Percentiles rank a stretch among this genome's conserved stretches.
These are phyloP conservation scores for Metellina segmentata DNA, from an alignment of 2,888 invertebrate species.

Conservation along the genomic window DNA sequence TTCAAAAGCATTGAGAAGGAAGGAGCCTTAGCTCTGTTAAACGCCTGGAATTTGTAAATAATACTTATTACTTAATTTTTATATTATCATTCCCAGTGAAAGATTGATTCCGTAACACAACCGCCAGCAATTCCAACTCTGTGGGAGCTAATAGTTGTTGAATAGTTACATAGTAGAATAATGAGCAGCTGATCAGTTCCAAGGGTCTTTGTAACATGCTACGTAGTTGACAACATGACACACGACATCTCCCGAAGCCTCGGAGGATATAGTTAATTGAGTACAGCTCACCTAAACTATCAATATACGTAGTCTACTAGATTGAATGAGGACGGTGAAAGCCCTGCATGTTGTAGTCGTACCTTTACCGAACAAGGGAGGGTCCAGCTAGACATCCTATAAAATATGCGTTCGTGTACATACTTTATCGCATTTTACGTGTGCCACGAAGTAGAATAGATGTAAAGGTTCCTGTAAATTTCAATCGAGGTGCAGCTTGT, in stretches of 20 bases:
- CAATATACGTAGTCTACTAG: neutral
- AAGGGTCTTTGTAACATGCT: neutral
- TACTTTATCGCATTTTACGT: neutral
- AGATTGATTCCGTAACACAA: too few species aligned
- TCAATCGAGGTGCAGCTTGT: neutral
- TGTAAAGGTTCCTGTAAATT: neutral
- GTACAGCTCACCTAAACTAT: neutral
- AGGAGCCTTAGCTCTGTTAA: too few species aligned
- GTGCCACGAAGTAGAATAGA: neutral
- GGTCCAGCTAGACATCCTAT: neutral
- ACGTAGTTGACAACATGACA: neutral
- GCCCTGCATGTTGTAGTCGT: neutral
- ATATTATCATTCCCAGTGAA: too few species aligned
- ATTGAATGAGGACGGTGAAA: neutral
- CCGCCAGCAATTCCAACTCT: too few species aligned
- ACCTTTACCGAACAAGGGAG: neutral
- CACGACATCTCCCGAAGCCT: neutral
- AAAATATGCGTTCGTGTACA: neutral
- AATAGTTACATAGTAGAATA: neutral
- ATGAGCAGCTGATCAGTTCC: neutral
- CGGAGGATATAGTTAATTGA: neutral
- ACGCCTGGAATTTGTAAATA: too few species aligned
- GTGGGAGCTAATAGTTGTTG: too few species aligned
- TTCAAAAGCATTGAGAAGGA: too few species aligned
- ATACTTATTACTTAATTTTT: too few species aligned